Percentiles rank a stretch among this genome's conserved stretches.
phyloP scores from a whole-genome alignment of 2,888 invertebrate genomes.

The Thyatira batis region DNA sequence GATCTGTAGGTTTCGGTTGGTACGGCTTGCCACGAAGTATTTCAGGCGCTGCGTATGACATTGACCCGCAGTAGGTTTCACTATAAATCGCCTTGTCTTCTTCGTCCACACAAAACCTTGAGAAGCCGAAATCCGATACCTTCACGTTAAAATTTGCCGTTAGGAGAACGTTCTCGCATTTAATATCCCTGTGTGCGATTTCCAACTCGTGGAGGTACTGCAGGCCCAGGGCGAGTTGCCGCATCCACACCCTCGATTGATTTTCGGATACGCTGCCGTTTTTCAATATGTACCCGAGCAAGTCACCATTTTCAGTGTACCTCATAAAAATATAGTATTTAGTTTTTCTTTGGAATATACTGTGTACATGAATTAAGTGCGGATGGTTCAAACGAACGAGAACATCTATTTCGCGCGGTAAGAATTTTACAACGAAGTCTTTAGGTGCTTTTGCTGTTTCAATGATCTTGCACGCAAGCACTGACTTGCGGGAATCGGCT shows the following conservation, averaged over 20 bases:
- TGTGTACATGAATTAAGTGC: conserved; percentile 89
- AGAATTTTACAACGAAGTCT: conserved; percentile 90
- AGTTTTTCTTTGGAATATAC: conserved; percentile 86
- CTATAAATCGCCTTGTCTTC: conserved; percentile 79
- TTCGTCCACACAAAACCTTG: conserved; percentile 74
- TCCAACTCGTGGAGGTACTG: conserved; percentile 89
- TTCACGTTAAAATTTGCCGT: conserved; percentile 89
- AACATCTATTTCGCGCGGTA: conserved; percentile 92
- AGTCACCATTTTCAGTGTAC: conserved; percentile 89
- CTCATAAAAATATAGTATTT: conserved; percentile 92
- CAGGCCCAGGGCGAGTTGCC: conserved; percentile 86
- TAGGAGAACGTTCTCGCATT: conserved; percentile 90
- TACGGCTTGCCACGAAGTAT: conserved; percentile 89
- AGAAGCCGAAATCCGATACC: conserved; percentile 92
- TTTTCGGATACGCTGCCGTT: conserved; percentile 86
- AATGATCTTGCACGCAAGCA: conserved; percentile 88
- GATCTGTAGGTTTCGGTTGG: conserved; percentile 87
- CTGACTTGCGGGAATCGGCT: conserved; percentile 48
- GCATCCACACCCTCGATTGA: conserved; percentile 87
- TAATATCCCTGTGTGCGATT: conserved; percentile 90
- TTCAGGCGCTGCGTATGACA: conserved; percentile 94
- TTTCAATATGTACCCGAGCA: conserved; percentile 87
- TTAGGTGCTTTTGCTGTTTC: conserved; percentile 88
- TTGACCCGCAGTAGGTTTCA: conserved; percentile 92
- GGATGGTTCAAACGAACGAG: conserved; percentile 89